Conservation (phyloP, 2,113 vertebrate species). For the Blennius ocellaris region DNA sequence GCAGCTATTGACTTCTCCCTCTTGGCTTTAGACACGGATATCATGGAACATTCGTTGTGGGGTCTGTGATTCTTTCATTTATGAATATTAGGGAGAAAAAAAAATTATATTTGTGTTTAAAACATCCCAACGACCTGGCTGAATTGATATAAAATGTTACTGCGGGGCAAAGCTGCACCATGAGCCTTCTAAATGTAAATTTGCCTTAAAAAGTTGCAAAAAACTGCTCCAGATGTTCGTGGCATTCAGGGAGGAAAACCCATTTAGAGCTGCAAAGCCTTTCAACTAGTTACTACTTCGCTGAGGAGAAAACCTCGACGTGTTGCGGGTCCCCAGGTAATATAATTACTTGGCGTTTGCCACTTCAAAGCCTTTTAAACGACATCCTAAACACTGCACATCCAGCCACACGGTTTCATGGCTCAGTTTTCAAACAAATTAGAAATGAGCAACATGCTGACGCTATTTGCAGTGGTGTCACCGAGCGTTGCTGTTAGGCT, state of each 20-base stretch:
- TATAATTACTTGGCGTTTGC: no score
- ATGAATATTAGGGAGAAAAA: not conserved
- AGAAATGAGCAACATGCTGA: not conserved
- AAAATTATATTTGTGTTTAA: not conserved
- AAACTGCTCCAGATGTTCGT: not conserved
- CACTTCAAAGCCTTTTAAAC: constrained; percentile 3
- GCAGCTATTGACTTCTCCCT: no score
- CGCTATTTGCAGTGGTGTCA: not conserved
- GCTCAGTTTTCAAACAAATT: constrained; percentile 13
- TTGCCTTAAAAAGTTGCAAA: not conserved
- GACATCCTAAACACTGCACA: not conserved
- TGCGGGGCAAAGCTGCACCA: not conserved
- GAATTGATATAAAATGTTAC: not conserved
- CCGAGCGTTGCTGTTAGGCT: constrained; percentile 1
- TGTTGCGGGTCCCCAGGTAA: no score
- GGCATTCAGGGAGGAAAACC: constrained; percentile 5
- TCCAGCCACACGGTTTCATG: constrained; percentile 7
- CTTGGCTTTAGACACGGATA: no score
- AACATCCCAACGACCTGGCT: not conserved
- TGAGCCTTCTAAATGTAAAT: not conserved
- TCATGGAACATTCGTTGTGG: not conserved
- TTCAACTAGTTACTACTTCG: constrained; percentile 8
- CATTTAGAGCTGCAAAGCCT: constrained; percentile 18
- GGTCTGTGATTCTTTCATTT: not conserved
- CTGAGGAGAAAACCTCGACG: constrained; percentile 9